Base-by-base conservation (phyloP, 2,888 invertebrate genomes). In the Cenopis cana region DNA sequence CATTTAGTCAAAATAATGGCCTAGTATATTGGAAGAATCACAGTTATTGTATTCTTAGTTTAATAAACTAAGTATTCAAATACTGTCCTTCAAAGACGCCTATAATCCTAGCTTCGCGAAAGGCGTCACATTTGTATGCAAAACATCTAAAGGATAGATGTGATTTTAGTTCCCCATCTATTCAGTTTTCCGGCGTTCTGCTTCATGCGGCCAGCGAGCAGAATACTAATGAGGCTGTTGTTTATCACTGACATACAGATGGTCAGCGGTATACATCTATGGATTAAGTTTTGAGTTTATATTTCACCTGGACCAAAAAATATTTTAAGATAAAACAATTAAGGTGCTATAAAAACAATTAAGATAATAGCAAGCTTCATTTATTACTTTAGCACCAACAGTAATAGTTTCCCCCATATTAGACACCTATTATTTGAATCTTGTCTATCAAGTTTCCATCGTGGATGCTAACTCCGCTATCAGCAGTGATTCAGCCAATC, bases 151-250 rank as follows among this genome's bases (percentile, higher is more conserved):
- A 64, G 52, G n/a, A 55, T 46, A 46, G 36, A 14, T 57, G 57
- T 65, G 54, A 70, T 60, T 52, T 46, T 64, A 36, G 59, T 59
- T 70, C 70, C 65, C 10, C 62, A 59, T 46, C 14, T 60, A 17
- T 65, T 70, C 59, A 66, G 14, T 46, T 46, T 46, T 70, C 70
- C 59, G 54, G 65, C 70, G 65, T 20, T 54, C 46, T 60, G 33
- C 5, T 70, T 70, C 60, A 70, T 70, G 70, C 5, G 65, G 17
- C 49, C 54, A 20, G 9, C 46, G 65, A 60, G 18, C 17, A 2
- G 70, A 59, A 70, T 70, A 70, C 70, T 60, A 70, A 70, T 70
- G n/a, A 52, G 18, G 14, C 20, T 14, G 18, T 1, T 5, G 12
- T 5, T 14, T 5, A 52, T 20, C 8, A 38, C 24, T 17, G 57